Evolutionary conservation across 2,888 invertebrate species (phyloP).

Genomic region (Volucella inflata): DNA sequence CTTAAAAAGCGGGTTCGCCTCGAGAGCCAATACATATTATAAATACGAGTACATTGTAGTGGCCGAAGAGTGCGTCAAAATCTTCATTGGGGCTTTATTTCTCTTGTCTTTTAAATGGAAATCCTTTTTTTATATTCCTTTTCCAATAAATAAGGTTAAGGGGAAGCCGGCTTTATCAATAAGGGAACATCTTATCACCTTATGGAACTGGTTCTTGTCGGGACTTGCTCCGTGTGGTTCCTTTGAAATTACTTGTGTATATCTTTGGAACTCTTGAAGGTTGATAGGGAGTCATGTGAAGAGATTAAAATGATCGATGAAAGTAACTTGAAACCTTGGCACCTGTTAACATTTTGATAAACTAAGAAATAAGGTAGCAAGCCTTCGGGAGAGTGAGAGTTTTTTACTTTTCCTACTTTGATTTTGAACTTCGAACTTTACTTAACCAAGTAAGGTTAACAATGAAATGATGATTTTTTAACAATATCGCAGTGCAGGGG

Average conservation of each 20-base stretch:
- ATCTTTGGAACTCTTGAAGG: no score
- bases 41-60: conserved; percentile 12
- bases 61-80: neutral
- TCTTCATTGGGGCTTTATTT: conserved; percentile 17
- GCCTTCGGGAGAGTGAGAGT: neutral
- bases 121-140: neutral
- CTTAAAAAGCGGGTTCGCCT: no score
- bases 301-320: conserved; percentile 10
- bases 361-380: no score
- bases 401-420: neutral
- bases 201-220: neutral
- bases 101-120: neutral
- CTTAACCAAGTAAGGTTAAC: no score
- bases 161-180: neutral
- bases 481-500: no score
- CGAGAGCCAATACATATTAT: neutral
- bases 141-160: neutral
- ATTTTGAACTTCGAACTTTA: no score
- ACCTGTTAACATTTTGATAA: conserved; percentile 1
- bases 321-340: conserved; percentile 27
- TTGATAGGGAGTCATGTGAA: conserved; percentile 4
- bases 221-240: neutral
- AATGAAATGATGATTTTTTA: no score
- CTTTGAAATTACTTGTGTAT: neutral
- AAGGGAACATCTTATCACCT: neutral